Base-by-base conservation (phyloP, 2,888 invertebrate genomes). In the Drosophila mayaguana region DNA sequence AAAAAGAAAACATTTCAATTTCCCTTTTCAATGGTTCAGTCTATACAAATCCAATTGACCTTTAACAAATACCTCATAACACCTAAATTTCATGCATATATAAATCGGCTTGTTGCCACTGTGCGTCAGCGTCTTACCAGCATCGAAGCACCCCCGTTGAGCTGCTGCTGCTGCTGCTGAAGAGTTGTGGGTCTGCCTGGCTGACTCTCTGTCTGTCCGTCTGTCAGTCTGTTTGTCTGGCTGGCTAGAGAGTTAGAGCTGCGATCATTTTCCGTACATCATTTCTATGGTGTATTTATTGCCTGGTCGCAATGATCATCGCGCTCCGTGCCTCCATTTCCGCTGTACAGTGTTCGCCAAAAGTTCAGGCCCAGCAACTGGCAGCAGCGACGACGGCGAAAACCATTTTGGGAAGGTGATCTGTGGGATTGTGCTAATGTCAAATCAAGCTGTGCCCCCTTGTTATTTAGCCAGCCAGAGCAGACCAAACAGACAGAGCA, bases 371-470 rank as follows among this genome's bases (percentile, higher is more conserved):
- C 72, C 66, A 72, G 61, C 78, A 51, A 63, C 63, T 63, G 64
- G 43, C 63, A 57, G 59, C 57, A 48, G 57, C 59, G 28, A 50
- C 72, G 80, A 82, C 84, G 87, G 89, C 81, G 75, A 86, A 86
- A 88, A 83, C 90, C 90, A 90, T 90, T 90, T 90, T 87, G 87
- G 88, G 90, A 83, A 90, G 89, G 90, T 87, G 85, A 88, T 82
- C 82, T 88, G 90, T 90, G 91, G 90, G 90, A 90, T 91, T 91
- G 90, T 90, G 90, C 89, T 90, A 90, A 91, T 90, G 91, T 91
- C 91, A 91, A 91, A 90, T 91, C 91, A 91, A 91, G 91, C 91
- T 91, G 91, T 91, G 91, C 87, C 87, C 86, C 83, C 86, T 88
- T 88, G 88, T 87, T 87, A 87, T 86, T 87, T 88, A 88, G 78